Evolutionary conservation across 2,113 vertebrate species (phyloP).

Genomic region (Parus major): DNA sequence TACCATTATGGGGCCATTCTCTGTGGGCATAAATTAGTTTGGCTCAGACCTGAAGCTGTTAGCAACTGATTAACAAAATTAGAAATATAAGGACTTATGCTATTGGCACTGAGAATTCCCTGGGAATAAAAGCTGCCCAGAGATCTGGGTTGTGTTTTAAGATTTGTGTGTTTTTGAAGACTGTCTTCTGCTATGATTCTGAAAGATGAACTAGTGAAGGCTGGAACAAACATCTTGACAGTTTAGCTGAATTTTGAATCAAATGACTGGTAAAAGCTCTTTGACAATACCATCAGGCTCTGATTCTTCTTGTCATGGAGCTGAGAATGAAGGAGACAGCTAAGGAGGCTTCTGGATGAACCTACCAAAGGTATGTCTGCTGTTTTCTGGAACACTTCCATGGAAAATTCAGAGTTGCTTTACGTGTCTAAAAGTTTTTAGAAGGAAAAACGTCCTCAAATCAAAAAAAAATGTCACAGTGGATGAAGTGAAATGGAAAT

Average conservation of each 20-base stretch:
- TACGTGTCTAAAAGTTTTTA: neutral
- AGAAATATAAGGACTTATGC: neutral
- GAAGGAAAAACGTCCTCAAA: neutral
- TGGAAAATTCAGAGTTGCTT: neutral
- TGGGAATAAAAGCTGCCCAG: neutral
- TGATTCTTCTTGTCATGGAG: neutral
- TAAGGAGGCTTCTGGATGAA: neutral
- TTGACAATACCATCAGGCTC: neutral
- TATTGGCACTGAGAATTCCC: neutral
- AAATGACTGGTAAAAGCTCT: neutral
- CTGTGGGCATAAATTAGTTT: neutral
- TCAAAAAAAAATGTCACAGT: neutral
- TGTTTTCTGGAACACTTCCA: neutral
- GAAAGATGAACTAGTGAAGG: neutral
- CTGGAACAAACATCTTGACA: neutral
- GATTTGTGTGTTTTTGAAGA: neutral
- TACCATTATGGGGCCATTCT: neutral
- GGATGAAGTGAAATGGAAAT: neutral
- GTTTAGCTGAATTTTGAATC: neutral
- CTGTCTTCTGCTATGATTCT: neutral
- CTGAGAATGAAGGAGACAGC: neutral
- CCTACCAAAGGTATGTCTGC: neutral
- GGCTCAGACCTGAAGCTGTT: neutral
- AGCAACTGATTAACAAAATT: neutral
- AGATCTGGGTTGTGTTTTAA: neutral